Conservation (phyloP, 2,113 vertebrate genomes). For the Strigops habroptila region DNA sequence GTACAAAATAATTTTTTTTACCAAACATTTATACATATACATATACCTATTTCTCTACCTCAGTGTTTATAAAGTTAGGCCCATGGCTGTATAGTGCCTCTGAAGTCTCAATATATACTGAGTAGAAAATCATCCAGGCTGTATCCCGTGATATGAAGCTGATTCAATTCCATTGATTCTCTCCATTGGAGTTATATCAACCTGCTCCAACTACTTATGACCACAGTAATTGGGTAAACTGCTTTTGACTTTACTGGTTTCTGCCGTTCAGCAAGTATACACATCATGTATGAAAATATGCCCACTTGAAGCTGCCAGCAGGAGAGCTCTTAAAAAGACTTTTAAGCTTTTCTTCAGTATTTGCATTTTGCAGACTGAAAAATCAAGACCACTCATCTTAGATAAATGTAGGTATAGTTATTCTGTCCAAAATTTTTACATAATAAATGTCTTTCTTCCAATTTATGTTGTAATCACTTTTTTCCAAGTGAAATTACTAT, state of each 20-base stretch:
- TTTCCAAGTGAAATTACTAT: neutral
- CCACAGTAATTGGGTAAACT: neutral
- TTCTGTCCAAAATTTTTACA: neutral
- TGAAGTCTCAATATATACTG: neutral
- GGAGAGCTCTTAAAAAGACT: neutral
- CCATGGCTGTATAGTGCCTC: neutral
- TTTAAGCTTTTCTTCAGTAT: neutral
- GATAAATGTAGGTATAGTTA: neutral
- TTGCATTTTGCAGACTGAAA: neutral
- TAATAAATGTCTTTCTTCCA: neutral
- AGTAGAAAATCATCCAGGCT: neutral
- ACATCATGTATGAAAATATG: neutral
- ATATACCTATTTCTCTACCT: neutral
- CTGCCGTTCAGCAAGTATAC: neutral
- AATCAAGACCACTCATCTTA: neutral
- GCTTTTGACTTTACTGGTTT: neutral
- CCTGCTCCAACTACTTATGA: neutral
- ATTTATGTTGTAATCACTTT: neutral
- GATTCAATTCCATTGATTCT: neutral
- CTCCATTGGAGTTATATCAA: neutral
- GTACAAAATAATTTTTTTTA: neutral
- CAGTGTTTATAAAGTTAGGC: neutral
- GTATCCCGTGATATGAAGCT: neutral
- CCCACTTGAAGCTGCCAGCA: neutral
- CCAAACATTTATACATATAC: neutral